Evolutionary conservation across 2,113 vertebrate genomes (phyloP).

Genomic region (Cervus canadensis): DNA sequence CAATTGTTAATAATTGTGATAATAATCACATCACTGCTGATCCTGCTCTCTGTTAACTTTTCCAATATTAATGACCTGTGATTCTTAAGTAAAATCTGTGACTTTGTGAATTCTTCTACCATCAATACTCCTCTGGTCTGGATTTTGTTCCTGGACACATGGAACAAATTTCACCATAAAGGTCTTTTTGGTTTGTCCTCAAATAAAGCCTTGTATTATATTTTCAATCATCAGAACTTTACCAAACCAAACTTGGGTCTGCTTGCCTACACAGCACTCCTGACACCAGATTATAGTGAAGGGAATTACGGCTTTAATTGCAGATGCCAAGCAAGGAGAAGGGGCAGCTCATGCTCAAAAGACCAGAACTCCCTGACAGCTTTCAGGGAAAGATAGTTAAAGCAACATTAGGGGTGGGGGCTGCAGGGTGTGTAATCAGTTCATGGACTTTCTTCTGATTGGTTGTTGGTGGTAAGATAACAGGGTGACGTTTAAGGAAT

Average conservation of each 20-base stretch:
- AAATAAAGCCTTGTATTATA: neutral
- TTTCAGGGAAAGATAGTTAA: neutral
- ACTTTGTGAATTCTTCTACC: neutral
- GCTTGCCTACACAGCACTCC: neutral
- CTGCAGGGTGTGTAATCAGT: neutral
- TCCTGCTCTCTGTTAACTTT: neutral
- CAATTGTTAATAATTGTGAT: neutral
- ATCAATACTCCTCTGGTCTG: neutral
- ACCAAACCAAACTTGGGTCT: neutral
- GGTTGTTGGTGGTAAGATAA: neutral
- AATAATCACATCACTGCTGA: neutral
- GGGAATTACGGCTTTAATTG: neutral
- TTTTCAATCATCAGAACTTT: neutral
- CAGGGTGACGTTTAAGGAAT: neutral
- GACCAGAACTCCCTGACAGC: neutral
- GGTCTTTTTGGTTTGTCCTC: neutral
- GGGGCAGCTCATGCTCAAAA: neutral
- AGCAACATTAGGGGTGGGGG: neutral
- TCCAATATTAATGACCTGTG: neutral
- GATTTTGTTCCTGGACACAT: neutral
- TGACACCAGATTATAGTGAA: neutral
- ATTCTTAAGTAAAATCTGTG: neutral
- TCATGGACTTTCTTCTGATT: neutral
- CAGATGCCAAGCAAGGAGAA: neutral
- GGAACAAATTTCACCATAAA: neutral